Percentiles rank a stretch among this genome's conserved stretches.
These are phyloP conservation scores for Meloidogyne chitwoodi DNA, from an alignment of 1,140 invertebrate species.

Conservation along the genomic window DNA sequence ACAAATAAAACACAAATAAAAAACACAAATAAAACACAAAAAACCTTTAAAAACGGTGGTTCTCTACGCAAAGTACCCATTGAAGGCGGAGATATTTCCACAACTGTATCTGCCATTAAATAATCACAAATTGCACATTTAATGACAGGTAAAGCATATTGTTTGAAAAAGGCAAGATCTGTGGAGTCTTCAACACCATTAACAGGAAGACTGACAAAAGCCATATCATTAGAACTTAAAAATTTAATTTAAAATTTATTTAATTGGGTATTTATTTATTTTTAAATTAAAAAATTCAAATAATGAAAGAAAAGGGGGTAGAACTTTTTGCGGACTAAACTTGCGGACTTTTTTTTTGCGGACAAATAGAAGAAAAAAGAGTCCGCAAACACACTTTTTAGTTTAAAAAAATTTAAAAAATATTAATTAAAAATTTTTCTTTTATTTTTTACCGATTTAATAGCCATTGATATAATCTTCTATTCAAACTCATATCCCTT, in stretches of 20 bases:
- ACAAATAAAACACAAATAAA: neutral
- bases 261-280: too few species aligned
- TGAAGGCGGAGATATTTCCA: slow-evolving; percentile 43
- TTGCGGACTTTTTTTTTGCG: too few species aligned
- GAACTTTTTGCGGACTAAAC: too few species aligned
- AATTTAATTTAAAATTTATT: too few species aligned
- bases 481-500: slow-evolving; percentile 85
- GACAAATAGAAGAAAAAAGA: too few species aligned
- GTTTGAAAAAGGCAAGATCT: slow-evolving; percentile 69
- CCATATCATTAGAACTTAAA: slow-evolving; percentile 31
- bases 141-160: slow-evolving; percentile 69
- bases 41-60: slow-evolving; percentile 11
- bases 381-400: too few species aligned
- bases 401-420: neutral
- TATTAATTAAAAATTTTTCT: slow-evolving; percentile 15
- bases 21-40: neutral
- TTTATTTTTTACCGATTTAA: slow-evolving; percentile 39
- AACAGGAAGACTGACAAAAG: slow-evolving; percentile 41
- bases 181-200: slow-evolving; percentile 46
- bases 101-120: slow-evolving; percentile 58
- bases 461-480: slow-evolving; percentile 63
- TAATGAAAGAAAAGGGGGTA: too few species aligned
- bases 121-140: slow-evolving; percentile 63
- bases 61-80: slow-evolving; percentile 15
- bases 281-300: too few species aligned